Evolutionary conservation across 2,888 invertebrate species (phyloP), one percentile per base, ranked within the genome.

Genomic region (Acanthosepion lycidas): DNA sequence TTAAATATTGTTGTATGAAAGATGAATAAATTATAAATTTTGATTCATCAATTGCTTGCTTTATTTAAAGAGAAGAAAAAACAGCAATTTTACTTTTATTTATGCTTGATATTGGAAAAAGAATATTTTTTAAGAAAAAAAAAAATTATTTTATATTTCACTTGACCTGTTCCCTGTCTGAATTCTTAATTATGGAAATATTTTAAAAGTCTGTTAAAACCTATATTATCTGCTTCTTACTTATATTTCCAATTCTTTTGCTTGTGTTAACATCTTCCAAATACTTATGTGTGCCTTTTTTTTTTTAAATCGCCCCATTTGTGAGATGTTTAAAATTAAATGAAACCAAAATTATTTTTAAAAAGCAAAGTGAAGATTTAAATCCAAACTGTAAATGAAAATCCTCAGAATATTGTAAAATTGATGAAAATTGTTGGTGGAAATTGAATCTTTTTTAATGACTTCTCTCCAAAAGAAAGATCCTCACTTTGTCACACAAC

Each of bases 301-400:
- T 42, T 33, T 42, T 78, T 78, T 78, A n/a, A 15, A n/a, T 78
- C 33, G 78, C 78, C 78, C 78, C 78, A 78, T 78, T 78, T 78
- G 78, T 78, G 78, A 78, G 78, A 78, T 78, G 78, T 78, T 78
- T 78, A 78, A 78, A 78, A 78, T n/a, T n/a, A 15, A n/a, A 78
- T 78, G n/a, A 78, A n/a, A n/a, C n/a, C 15, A 33, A 33, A n/a
- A 78, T 78, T 15, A 15, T 23, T 33, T 78, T 78, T 33, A 33
- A 78, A 78, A n/a, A 12, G 8, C 12, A 78, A 78, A 78, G 33
- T n/a, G 78, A 78, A n/a, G 18, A 78, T 33, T 9, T 12, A 78
- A 78, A 33, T 9, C 18, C n/a, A n/a, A 15, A 51, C 15, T 18
- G 4, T 55, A 55, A 78, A 3, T 12, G 78, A n/a, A 78, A n/a